Evolutionary conservation across 2,113 vertebrate species (phyloP), one percentile per base, ranked within the genome.

Genomic region (Chaenogobius annularis): DNA sequence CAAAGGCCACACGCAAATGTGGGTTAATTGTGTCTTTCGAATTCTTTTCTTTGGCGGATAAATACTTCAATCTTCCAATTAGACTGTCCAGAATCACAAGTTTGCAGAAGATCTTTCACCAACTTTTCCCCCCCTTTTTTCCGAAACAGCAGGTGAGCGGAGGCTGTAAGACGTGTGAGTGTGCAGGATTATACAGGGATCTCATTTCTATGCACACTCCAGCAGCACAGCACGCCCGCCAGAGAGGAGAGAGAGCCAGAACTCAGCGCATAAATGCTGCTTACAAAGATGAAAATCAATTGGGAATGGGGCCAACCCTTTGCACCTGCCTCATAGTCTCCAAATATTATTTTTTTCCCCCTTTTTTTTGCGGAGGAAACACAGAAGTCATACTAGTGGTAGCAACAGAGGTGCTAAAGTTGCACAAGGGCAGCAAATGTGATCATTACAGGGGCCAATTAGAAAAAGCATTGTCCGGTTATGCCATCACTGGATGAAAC

Each of bases 1-100:
- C 69, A 67, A 12, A 73, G 67, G 70, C 48, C 69, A 72, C 70
- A 56, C 46, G 31, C 37, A 50, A 78, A 85, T 82, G 40, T 86
- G 77, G 85, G 79, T 83, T 79, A 84, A 83, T 81, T 68, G 68
- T 74, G 81, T 68, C 82, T 86, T 83, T 80, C 62, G 68, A 81
- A 84, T 81, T 68, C 61, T 55, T 68, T 55, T 59, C 20, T 26
- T 78, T 73, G 48, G 52, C 37, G 10, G 23, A 75, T 66, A 79
- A 83, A 79, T 70, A 56, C 26, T 69, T 87, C 56, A 70, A 44
- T 48, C 20, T 73, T 71, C 26, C 19, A 56, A 69, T 75, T 80
- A 35, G 44, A 35, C 3, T 61, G 43, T 62, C 65, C 72, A 75
- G 59, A 84, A 77, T 67, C 54, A 68, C 81, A 78, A 62, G 70